phyloP scores from a whole-genome alignment of 1,140 invertebrate genomes.

The Platyscapa corneri region DNA sequence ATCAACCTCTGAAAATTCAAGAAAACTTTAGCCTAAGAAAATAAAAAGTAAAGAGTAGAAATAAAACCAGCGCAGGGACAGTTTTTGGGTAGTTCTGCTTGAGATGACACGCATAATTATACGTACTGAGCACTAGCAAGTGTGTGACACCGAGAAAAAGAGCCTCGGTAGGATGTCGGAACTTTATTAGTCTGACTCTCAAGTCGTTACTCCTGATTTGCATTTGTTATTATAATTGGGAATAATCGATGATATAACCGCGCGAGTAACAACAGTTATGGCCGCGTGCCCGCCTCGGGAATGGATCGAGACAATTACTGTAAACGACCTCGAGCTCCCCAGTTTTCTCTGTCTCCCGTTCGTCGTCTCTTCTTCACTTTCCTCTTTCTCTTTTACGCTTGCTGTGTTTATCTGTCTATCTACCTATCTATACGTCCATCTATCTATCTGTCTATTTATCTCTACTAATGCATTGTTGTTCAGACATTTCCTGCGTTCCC shows the following conservation, averaged over 20 bases:
- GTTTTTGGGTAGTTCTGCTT: neutral
- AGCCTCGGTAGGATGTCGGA: conserved; percentile 50
- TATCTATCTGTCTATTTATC: neutral
- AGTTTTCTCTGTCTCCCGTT: conserved; percentile 46
- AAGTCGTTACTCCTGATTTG: conserved; percentile 72
- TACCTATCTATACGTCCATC: neutral
- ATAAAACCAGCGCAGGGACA: too few species aligned
- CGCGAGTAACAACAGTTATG: conserved; percentile 55
- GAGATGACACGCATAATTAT: neutral
- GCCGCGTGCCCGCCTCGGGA: conserved; percentile 53
- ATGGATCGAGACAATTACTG: conserved; percentile 66
- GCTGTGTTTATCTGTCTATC: neutral
- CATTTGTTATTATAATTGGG: conserved; percentile 74
- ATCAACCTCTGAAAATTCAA: neutral
- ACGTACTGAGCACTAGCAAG: neutral
- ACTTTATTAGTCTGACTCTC: conserved; percentile 69
- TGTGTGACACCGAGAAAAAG: neutral
- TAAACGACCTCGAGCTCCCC: conserved; percentile 52
- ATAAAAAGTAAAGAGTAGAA: too few species aligned
- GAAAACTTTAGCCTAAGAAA: neutral
- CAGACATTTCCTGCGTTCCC: neutral
- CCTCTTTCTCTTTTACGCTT: neutral
- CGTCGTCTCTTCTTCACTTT: neutral
- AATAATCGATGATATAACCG: conserved; percentile 68
- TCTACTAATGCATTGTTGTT: neutral